phyloP scores from a whole-genome alignment of 2,797 vertebrate genomes.

The Enteromius radiatus region DNA sequence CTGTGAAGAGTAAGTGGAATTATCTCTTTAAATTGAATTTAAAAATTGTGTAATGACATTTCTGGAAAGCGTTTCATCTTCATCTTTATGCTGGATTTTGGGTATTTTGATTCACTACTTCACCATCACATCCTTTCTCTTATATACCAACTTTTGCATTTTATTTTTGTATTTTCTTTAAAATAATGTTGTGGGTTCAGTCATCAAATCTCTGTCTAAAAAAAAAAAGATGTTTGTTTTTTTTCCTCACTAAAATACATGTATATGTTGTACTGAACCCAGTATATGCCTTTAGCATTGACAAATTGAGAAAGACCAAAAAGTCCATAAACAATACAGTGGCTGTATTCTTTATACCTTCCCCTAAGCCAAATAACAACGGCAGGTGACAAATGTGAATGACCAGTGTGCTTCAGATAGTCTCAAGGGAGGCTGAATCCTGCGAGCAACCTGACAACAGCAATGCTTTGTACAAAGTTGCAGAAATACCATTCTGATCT shows the following conservation, averaged over 20 bases:
- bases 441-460: constrained; percentile 9
- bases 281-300: not conserved
- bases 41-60: not conserved
- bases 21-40: not conserved
- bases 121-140: not conserved
- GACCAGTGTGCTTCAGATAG: not conserved
- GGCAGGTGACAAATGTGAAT: not conserved
- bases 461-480: not conserved
- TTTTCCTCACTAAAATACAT: too few species aligned
- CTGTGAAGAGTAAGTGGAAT: not conserved
- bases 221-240: not conserved
- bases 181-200: not conserved
- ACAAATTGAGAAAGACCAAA: not conserved
- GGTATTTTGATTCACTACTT: not conserved
- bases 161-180: not conserved
- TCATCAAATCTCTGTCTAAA: not conserved
- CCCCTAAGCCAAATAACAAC: constrained; percentile 6
- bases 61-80: not conserved
- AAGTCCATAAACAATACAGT: not conserved
- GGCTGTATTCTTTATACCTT: not conserved
- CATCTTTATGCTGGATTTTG: not conserved
- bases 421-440: constrained; percentile 20
- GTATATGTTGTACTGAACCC: not conserved
- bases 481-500: not conserved
- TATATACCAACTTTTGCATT: not conserved